phyloP scores from a whole-genome alignment of 2,113 vertebrate genomes.

The Loxodonta africana region DNA sequence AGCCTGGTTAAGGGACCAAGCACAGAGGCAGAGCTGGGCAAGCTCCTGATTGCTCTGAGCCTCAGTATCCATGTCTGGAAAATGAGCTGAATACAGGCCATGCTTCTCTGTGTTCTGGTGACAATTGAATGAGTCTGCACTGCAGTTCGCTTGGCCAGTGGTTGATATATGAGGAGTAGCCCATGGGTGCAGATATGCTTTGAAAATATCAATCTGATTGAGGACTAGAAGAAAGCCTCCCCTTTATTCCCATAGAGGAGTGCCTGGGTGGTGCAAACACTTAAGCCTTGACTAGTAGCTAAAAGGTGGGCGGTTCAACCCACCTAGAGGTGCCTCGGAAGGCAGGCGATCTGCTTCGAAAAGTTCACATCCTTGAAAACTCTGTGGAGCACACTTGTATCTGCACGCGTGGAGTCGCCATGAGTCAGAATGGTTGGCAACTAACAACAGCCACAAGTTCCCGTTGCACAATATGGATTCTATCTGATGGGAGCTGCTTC shows the following conservation, averaged over 20 bases:
- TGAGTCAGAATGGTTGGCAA: background rate
- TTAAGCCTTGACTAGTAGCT: background rate
- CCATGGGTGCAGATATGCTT: fast-evolving
- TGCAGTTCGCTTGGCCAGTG: background rate
- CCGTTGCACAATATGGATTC: background rate
- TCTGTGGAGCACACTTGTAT: background rate
- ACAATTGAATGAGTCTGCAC: background rate
- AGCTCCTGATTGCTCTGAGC: background rate
- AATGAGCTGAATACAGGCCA: background rate
- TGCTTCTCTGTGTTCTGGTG: background rate
- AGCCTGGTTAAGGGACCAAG: background rate
- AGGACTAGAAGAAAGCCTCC: background rate
- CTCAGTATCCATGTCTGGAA: background rate
- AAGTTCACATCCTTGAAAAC: too few relatives aligned
- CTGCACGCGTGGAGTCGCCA: background rate
- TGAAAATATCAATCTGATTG: background rate
- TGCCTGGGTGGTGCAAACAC: background rate
- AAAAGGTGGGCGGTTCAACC: background rate
- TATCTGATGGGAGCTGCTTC: background rate
- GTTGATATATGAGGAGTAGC: background rate
- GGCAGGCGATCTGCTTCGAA: background rate
- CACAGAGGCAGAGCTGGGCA: background rate
- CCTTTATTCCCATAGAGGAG: background rate
- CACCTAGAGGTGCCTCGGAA: background rate
- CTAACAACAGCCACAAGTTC: background rate